Conservation (phyloP, 1,140 invertebrate species). For the Neoseiulus cucumeris region DNA sequence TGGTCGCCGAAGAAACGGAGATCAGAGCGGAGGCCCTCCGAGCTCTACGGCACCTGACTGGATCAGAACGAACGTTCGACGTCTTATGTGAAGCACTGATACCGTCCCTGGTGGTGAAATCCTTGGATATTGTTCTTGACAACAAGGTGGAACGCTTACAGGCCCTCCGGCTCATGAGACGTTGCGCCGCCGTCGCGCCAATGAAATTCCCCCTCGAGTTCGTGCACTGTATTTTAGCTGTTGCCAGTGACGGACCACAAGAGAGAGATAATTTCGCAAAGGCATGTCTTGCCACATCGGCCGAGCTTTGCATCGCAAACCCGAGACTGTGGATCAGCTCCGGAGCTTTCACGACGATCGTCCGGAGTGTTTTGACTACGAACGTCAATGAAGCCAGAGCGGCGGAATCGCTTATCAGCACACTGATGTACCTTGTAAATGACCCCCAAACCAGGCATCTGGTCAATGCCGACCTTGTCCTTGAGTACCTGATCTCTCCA, state of each 20-base stretch:
- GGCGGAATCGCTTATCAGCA: slow-evolving; percentile 56
- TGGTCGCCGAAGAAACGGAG: slow-evolving; percentile 65
- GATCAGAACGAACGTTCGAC: slow-evolving; percentile 49
- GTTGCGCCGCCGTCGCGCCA: slow-evolving; percentile 43
- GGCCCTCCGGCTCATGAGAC: slow-evolving; percentile 56
- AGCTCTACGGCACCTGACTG: slow-evolving; percentile 59
- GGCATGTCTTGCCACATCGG: slow-evolving; percentile 58
- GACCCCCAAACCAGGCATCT: slow-evolving; percentile 49
- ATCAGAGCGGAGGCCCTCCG: slow-evolving; percentile 66
- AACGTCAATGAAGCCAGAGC: slow-evolving; percentile 29
- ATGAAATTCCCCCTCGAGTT: slow-evolving; percentile 40
- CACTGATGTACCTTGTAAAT: slow-evolving; percentile 67
- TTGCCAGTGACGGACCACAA: slow-evolving; percentile 48
- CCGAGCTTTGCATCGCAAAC: slow-evolving; percentile 45
- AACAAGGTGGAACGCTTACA: slow-evolving; percentile 76
- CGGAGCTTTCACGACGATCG: neutral
- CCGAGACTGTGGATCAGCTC: neutral
- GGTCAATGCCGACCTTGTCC: slow-evolving; percentile 40
- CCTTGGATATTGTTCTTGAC: slow-evolving; percentile 52
- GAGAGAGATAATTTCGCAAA: slow-evolving; percentile 56
- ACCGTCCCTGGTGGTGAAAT: slow-evolving; percentile 50
- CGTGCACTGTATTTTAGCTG: slow-evolving; percentile 49
- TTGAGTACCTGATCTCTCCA: slow-evolving; percentile 22
- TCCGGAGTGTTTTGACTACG: neutral
- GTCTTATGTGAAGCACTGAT: slow-evolving; percentile 54